A percentile compares a stretch with the other conserved stretches of the same genome.
phyloP scores from a whole-genome alignment of 2,113 vertebrate genomes.

The Calidris pygmaea region DNA sequence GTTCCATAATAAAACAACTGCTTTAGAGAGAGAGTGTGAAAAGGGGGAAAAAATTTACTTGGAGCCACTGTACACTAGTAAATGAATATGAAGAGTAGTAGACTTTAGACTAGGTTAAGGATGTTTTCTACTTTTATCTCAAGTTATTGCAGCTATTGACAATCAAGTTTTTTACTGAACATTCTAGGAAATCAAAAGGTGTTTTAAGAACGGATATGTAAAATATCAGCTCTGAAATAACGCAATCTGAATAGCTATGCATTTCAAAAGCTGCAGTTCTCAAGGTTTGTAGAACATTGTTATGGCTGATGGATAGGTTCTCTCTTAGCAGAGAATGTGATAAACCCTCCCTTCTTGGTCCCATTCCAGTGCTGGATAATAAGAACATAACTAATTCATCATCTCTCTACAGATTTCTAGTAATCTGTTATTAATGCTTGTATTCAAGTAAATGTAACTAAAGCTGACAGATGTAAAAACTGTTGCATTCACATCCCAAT shows the following conservation, averaged over 20 bases:
- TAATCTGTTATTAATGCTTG: constrained; percentile 71
- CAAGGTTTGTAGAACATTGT: background rate
- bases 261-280: background rate
- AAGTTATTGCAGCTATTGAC: background rate
- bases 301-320: constrained; percentile 19
- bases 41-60: fast-evolving
- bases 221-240: background rate
- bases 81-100: background rate
- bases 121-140: background rate
- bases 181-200: background rate
- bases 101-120: background rate
- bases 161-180: background rate
- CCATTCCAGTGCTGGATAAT: background rate
- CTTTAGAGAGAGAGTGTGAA: background rate
- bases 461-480: constrained; percentile 68
- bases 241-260: background rate
- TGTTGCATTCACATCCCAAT: constrained; percentile 32
- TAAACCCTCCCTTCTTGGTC: background rate
- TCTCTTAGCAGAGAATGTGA: background rate
- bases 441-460: constrained; percentile 62
- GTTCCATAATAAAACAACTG: background rate
- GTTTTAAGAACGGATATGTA: background rate
- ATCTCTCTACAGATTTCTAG: constrained; percentile 35
- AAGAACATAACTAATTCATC: constrained; percentile 51
- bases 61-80: background rate